Evolutionary conservation across 30 jellyfish, hydroid and myxozoan genomes (phyloP).

Genomic region (Aurelia sp.): DNA sequence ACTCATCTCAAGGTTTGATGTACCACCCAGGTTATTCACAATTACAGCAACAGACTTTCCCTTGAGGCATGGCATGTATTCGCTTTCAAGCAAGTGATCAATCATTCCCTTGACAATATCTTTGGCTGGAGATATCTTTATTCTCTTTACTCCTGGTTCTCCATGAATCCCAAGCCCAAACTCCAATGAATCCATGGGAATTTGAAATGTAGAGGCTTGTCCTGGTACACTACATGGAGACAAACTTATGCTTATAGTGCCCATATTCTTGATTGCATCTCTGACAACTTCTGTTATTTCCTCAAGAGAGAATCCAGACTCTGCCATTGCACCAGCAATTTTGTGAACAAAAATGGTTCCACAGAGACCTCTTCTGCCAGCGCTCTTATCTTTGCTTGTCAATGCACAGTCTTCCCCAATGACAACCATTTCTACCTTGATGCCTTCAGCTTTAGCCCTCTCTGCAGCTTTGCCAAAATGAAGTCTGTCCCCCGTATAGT

Average conservation of each 20-base stretch:
- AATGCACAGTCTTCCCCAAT: conserved; percentile 99
- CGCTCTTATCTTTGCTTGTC: conserved; percentile 87
- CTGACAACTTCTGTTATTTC: conserved; percentile 48
- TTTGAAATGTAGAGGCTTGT: conserved; percentile 83
- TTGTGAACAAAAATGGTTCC: conserved; percentile 91
- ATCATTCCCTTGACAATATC: conserved; percentile 75
- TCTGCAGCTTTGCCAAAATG: conserved; percentile 99
- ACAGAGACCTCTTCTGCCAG: conserved; percentile 99
- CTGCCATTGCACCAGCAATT: conserved; percentile 99
- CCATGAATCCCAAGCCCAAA: conserved; percentile 99
- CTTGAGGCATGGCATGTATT: conserved; percentile 60
- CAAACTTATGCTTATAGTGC: conserved; percentile 95
- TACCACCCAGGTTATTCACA: conserved; percentile 93
- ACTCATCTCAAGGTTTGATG: conserved; percentile 88
- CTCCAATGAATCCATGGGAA: conserved; percentile 83
- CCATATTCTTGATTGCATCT: conserved; percentile 59
- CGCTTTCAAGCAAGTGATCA: conserved; percentile 75
- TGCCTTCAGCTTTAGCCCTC: conserved; percentile 88
- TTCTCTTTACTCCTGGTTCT: conserved; percentile 91
- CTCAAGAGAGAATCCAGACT: conserved; percentile 79
- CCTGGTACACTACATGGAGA: conserved; percentile 99
- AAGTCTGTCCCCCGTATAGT: conserved; percentile 97
- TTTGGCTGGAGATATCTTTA: conserved; percentile 72
- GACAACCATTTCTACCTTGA: conserved; percentile 91
- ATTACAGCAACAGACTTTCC: conserved; percentile 64